Conservation (phyloP, 2,113 vertebrate genomes). For the Pelmatolapia mariae region DNA sequence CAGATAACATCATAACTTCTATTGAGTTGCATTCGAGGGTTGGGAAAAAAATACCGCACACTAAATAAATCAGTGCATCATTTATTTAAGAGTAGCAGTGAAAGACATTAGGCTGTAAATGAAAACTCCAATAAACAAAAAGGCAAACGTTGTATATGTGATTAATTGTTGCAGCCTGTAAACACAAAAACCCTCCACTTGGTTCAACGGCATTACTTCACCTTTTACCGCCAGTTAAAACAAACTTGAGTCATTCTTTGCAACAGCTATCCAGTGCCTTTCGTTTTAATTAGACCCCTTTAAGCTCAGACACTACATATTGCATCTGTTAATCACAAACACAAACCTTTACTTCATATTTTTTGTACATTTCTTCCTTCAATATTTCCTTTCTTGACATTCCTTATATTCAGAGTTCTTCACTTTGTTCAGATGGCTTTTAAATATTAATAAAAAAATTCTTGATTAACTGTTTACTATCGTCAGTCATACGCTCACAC, state of each 20-base stretch:
- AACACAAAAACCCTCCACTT: not conserved
- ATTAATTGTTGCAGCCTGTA: not conserved
- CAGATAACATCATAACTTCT: not conserved
- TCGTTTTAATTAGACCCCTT: not conserved
- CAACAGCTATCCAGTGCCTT: not conserved
- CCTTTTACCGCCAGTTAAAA: not conserved
- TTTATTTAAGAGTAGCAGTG: slow-evolving; percentile 34
- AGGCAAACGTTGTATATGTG: not conserved
- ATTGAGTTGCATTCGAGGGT: not conserved
- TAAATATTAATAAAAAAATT: not conserved
- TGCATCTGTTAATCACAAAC: not conserved
- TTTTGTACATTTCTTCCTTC: not conserved
- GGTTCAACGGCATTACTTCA: not conserved
- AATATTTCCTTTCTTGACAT: not conserved
- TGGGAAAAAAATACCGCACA: not conserved
- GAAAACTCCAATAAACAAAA: not conserved
- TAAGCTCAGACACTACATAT: not conserved
- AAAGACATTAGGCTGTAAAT: not conserved
- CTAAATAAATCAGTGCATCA: not conserved
- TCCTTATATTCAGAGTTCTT: not conserved
- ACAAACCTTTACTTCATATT: not conserved
- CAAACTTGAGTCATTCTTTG: not conserved
- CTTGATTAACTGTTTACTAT: not conserved
- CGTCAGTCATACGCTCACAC: not conserved
- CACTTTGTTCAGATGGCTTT: not conserved